Evolutionary conservation across 1,140 invertebrate genomes (phyloP), one percentile per base, ranked within the genome.

Genomic region (Drosophila murphyi): DNA sequence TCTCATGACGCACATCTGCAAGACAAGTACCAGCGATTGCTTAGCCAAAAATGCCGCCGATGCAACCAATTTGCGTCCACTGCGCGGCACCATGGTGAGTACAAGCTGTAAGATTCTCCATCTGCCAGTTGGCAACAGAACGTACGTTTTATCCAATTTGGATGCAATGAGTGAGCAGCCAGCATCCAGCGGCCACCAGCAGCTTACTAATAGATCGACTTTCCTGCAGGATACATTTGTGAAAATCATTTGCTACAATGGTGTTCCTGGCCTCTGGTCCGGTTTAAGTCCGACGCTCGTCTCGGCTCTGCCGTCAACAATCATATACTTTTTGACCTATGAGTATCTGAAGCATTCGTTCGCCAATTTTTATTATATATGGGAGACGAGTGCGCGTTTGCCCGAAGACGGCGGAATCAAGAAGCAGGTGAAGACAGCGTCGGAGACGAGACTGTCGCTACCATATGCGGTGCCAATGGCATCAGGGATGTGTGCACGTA

Each of bases 1-100:
- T 1, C 93, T 99, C 28, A 99, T 99, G 98, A 99, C 99, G 93
- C 98, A 99, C 91, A 92, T 99, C n/a, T 99, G 98, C 93, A 95
- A 96, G 7, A 51, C 65, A 2, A 67, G 62, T 5, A 55, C 52
- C 7, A 4, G 2, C n/a, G 52, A 78, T 2, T 98, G 97, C 93
- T 87, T 94, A 52, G 93, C 94, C 0, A 81, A 93, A 91, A 56
- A 92, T 65, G 92, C 93, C 0, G 52, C 48, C 5, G 20, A 64
- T 90, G 93, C 90, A 92, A 94, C 81, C 92, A 94, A 94, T 63
- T 95, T 96, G 82, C 94, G 95, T 32, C 96, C 97, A 86, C 97
- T 99, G 82, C 97, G 95, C 92, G 98, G 98, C 73, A 98, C 98
- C 45, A 78, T 98, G 90, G 98, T 99, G 95, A 94, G 93, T 93